Conservation (phyloP, 2,888 invertebrate species). For the Thumatha senex region DNA sequence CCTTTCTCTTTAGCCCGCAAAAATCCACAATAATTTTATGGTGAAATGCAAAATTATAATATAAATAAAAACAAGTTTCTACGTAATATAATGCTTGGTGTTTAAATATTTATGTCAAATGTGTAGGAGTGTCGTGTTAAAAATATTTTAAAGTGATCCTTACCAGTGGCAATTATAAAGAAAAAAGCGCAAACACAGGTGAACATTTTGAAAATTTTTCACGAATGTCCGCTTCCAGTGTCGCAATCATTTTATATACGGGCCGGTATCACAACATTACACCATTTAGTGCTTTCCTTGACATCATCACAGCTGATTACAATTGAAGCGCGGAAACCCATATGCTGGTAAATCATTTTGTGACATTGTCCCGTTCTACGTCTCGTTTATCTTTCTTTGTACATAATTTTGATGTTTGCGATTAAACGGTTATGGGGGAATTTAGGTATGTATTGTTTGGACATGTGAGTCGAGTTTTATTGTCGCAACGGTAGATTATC, state of each 20-base stretch:
- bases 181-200: slow-evolving; percentile 41
- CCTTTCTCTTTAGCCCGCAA: not conserved
- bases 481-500: not conserved
- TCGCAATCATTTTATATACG: slow-evolving; percentile 64
- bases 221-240: slow-evolving; percentile 47
- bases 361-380: slow-evolving; percentile 6
- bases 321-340: slow-evolving; percentile 10
- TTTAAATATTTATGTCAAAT: not conserved
- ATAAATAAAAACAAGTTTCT: not conserved
- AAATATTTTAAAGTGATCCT: slow-evolving; percentile 12
- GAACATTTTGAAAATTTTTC: slow-evolving; percentile 60
- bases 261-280: slow-evolving; percentile 58
- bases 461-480: not conserved
- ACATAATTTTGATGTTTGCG: slow-evolving; percentile 1
- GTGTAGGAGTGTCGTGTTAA: not conserved
- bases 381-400: slow-evolving; percentile 3
- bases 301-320: slow-evolving; percentile 54
- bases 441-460: slow-evolving; percentile 1
- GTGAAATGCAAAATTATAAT: not conserved
- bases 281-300: slow-evolving; percentile 51
- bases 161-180: slow-evolving; percentile 34
- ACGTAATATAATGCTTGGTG: not conserved
- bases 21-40: not conserved
- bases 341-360: slow-evolving; percentile 19
- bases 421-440: not conserved